Conservation (phyloP, 2,888 invertebrate genomes). For the Netelia fuscicornis region DNA sequence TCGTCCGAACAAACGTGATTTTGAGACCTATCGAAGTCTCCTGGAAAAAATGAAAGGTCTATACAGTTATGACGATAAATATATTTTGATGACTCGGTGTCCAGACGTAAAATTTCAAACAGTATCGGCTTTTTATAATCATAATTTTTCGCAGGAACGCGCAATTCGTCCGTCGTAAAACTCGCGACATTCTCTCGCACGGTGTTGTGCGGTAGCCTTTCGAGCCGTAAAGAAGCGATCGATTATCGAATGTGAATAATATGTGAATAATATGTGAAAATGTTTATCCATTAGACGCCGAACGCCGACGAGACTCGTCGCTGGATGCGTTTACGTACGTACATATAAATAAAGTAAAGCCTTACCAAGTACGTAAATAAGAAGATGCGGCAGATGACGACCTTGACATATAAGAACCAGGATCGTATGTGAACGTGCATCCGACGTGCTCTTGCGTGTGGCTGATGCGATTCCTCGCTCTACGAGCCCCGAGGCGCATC, state of each 20-base stretch:
- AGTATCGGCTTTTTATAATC: neutral
- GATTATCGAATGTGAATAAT: slow-evolving; percentile 63
- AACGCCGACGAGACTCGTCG: slow-evolving; percentile 38
- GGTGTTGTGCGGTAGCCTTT: neutral
- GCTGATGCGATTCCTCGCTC: slow-evolving; percentile 23
- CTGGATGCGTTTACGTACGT: slow-evolving; percentile 4
- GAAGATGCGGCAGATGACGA: slow-evolving; percentile 75
- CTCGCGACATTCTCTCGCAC: neutral
- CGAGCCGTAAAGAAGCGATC: slow-evolving; percentile 31
- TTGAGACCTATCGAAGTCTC: neutral
- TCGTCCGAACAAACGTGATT: too few species aligned
- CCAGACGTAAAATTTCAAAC: neutral
- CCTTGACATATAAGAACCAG: slow-evolving; percentile 78
- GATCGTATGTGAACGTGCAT: slow-evolving; percentile 57
- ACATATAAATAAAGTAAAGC: slow-evolving; percentile 63
- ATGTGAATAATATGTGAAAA: slow-evolving; percentile 40
- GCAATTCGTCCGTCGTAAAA: slow-evolving; percentile 20
- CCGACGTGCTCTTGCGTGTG: slow-evolving; percentile 37
- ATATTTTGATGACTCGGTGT: too few species aligned
- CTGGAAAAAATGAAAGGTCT: neutral
- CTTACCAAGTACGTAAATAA: slow-evolving; percentile 65
- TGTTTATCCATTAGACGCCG: slow-evolving; percentile 49
- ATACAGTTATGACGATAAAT: too few species aligned
- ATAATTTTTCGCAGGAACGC: slow-evolving; percentile 5
- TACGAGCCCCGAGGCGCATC: slow-evolving; percentile 49